Base-by-base conservation (phyloP, 2,113 vertebrate species). In the Arothron firmamentum region DNA sequence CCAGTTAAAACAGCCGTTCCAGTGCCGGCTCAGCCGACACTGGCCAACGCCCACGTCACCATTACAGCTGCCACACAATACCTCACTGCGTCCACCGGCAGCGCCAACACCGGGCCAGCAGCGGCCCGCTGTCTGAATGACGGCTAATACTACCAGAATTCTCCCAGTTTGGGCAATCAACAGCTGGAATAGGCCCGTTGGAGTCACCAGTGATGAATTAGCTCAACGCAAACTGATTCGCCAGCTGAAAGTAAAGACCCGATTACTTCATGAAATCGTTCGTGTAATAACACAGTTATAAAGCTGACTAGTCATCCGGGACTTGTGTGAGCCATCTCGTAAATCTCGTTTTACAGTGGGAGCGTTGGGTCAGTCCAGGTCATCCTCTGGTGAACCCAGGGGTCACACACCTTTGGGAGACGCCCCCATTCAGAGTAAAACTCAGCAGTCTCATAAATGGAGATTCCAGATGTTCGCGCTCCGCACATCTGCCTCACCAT, bases 31-130 rank as follows among this genome's bases (percentile, higher is more conserved):
- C 59, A 71, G 65, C 59, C 56, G 74, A 42, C 59, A 52, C 42
- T 79, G 85, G 82, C 78, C 87, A 86, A 88, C 88, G 86, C 85
- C 87, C 85, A 85, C 78, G 73, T 85, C 86, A 85, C 81, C 81
- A 74, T 75, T 73, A 75, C 68, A 54, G 56, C 65, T 68, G 63
- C 77, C 73, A 78, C 76, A 62, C 56, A 56, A 72, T 67, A 50
- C 43, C 43, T 45, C 16, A 15, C 14, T 45, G 43, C 4, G 43
- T 5, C 61, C 31, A 4, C 60, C 5, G 21, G 21, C 21, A 23
- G 21, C 21, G 2, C 21, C 21, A 3, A 2, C 21, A 23, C 3
- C 3, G 21, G 21, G 6, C 42, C 15, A 2, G 45, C 54, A 51
- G 49, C 19, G 19, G 12, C 23, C 17, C 51, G 15, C 54, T 21